Conservation (phyloP, 1,140 invertebrate genomes). For the Tenebrio molitor region DNA sequence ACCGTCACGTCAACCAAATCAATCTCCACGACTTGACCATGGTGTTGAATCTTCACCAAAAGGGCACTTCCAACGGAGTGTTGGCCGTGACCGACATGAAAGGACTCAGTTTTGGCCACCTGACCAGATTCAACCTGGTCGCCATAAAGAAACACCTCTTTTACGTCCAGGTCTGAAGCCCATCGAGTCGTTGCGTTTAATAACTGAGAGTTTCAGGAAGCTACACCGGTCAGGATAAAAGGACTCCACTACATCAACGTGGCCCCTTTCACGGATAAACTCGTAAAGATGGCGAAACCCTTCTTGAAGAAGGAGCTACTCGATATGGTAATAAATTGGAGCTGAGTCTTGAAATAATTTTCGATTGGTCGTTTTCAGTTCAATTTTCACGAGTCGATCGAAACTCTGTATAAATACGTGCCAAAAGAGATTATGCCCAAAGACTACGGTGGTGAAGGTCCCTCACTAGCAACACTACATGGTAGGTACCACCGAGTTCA, state of each 20-base stretch:
- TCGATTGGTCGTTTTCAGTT: no score
- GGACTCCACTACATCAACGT: conserved; percentile 79
- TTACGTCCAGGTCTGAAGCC: conserved; percentile 72
- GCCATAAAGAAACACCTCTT: conserved; percentile 75
- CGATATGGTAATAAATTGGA: no score
- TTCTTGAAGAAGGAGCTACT: conserved; percentile 83
- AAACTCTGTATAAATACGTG: conserved; percentile 59
- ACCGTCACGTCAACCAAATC: conserved; percentile 69
- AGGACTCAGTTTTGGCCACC: conserved; percentile 70
- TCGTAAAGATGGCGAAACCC: conserved; percentile 77
- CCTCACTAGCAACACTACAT: conserved; percentile 63
- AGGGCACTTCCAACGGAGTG: conserved; percentile 71
- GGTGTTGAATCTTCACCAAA: conserved; percentile 69
- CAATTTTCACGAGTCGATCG: conserved; percentile 65
- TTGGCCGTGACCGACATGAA: conserved; percentile 75
- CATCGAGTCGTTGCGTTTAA: background rate
- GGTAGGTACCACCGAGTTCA: conserved; percentile 57
- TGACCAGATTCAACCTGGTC: conserved; percentile 72
- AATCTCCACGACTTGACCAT: conserved; percentile 71
- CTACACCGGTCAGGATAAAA: conserved; percentile 72
- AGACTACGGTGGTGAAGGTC: conserved; percentile 69
- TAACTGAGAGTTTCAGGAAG: conserved; percentile 52
- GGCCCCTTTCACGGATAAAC: conserved; percentile 77
- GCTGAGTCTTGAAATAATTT: no score
- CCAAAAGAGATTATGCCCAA: conserved; percentile 66